These are phyloP conservation scores for Actinia equina DNA, from an alignment of 64 coral and sea anemone genomes.

Conservation along the genomic window DNA sequence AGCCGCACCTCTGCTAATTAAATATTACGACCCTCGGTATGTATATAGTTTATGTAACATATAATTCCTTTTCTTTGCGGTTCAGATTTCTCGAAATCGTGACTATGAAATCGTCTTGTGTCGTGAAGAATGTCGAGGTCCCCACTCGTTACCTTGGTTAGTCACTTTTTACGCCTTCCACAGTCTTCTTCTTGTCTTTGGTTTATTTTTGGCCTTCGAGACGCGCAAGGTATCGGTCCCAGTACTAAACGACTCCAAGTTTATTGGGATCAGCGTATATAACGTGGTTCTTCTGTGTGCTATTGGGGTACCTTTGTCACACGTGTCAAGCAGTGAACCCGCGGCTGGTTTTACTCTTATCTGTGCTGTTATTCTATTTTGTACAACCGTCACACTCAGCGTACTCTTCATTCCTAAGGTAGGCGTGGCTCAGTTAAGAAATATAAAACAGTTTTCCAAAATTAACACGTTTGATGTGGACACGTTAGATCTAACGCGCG, in stretches of 20 bases:
- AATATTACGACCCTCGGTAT: background rate
- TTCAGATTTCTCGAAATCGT: conserved; percentile 65
- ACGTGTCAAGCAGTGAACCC: conserved; percentile 54
- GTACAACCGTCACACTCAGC: conserved; percentile 73
- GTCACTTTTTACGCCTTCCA: conserved; percentile 75
- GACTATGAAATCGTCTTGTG: conserved; percentile 64
- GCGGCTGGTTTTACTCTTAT: conserved; percentile 63
- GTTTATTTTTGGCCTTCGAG: conserved; percentile 79
- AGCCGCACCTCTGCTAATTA: too few species aligned
- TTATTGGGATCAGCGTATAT: conserved; percentile 91
- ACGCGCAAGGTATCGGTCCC: conserved; percentile 83
- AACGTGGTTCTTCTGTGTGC: conserved; percentile 88
- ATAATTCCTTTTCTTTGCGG: background rate
- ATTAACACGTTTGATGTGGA: too few species aligned
- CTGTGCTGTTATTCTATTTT: conserved; percentile 83
- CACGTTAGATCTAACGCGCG: too few species aligned
- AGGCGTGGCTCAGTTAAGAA: background rate
- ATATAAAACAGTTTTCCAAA: background rate
- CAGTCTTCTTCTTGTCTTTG: conserved; percentile 79
- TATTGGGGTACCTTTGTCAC: conserved; percentile 78
- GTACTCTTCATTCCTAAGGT: conserved; percentile 90
- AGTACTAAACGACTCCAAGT: conserved; percentile 77
- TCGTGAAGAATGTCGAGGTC: conserved; percentile 74
- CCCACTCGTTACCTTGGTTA: conserved; percentile 60
- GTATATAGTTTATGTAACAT: too few species aligned